Evolutionary conservation across 2,797 vertebrate genomes (phyloP).

Genomic region (Tapirus indicus): DNA sequence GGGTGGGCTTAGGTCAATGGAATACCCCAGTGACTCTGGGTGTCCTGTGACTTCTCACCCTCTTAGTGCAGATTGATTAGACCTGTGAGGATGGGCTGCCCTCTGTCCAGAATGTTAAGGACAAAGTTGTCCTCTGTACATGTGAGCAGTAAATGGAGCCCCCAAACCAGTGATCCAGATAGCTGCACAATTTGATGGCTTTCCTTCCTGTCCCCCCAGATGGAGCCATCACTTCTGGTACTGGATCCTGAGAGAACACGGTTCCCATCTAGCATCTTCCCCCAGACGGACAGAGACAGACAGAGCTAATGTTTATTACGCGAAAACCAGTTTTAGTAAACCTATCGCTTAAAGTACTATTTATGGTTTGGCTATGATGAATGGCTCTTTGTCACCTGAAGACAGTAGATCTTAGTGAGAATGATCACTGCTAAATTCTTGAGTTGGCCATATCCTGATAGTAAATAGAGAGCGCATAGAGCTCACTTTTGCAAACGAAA

Average conservation of each 20-base stretch:
- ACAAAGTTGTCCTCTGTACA: not conserved
- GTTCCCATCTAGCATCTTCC: not conserved
- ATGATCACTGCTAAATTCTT: slow-evolving; percentile 16
- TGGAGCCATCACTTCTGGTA: not conserved
- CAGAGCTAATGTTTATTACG: not conserved
- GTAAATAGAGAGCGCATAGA: not conserved
- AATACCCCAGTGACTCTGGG: not conserved
- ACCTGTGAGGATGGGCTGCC: not conserved
- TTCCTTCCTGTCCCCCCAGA: not conserved
- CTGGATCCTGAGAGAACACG: not conserved
- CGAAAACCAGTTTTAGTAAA: slow-evolving; percentile 26
- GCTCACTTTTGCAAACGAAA: slow-evolving; percentile 28
- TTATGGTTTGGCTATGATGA: slow-evolving; percentile 15
- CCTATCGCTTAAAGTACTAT: not conserved
- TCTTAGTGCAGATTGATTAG: not conserved
- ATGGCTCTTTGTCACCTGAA: not conserved
- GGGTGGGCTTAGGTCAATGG: not conserved
- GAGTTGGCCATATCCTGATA: not conserved
- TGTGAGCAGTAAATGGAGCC: not conserved
- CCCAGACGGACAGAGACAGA: not conserved
- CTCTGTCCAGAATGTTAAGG: not conserved
- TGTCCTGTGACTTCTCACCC: not conserved
- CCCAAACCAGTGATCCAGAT: not conserved
- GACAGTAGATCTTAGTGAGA: not conserved
- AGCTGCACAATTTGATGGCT: not conserved